Base-by-base conservation (phyloP, 2,888 invertebrate genomes). In the Tetrapedia diversipes region DNA sequence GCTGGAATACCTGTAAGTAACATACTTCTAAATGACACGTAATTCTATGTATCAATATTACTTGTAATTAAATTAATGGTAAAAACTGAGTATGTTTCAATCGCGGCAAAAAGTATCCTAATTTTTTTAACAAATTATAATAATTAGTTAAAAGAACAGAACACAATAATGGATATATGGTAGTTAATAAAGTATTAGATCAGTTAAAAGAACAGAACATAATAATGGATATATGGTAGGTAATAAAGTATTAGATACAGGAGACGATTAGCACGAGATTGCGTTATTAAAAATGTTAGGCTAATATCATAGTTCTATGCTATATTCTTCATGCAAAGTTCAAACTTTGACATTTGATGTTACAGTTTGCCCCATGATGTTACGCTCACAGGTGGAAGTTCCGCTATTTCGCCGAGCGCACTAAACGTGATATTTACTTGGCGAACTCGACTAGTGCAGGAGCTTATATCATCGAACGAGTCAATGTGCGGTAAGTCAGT, bases 1-100 rank as follows among this genome's bases (percentile, higher is more conserved):
- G 89, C 89, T 32, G 92, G 92, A 45, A 92, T 92, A 59, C 86
- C 92, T 92, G 84, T 39, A 79, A 84, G 57, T 41, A 61, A 37
- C 11, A n/a, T 19, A 47, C 1, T 6, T n/a, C 43, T n/a, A 3
- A 53, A 37, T 53, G 14, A 27, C 1, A 24, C 6, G 1, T 19
- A 19, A n/a, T 59, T 51, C 3, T 4, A 16, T 4, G 14, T n/a
- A 11, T 16, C 10, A 37, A 8, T 27, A 4, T 49, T 49, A 27
- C 8, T 49, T 49, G 19, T 19, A 2, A 43, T 27, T 29, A 8
- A 51, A 14, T 47, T 7, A 16, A 24, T 14, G 8, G 1, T 32
- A 32, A 7, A 32, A 32, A 32, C 32, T n/a, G n/a, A n/a, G 32
- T 32, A 32, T 32, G 6, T 32, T 32, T n/a, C n/a, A n/a, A n/a